Base-by-base conservation (phyloP, 2,113 vertebrate genomes). In the Riparia riparia region DNA sequence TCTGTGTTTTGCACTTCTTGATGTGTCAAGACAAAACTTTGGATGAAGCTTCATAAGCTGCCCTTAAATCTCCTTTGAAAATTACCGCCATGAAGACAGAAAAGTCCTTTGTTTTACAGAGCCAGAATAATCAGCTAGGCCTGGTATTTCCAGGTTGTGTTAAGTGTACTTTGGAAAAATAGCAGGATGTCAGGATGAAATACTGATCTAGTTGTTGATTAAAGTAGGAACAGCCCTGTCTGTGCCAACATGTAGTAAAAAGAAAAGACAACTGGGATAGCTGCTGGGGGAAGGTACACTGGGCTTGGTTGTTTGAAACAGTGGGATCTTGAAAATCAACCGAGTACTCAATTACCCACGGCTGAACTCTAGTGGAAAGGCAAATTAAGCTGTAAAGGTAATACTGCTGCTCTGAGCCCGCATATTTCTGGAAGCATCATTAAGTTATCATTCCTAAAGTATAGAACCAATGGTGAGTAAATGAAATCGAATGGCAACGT, bases 291-390 rank as follows among this genome's bases (percentile, higher is more conserved):
- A 66, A 77, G 39, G 28, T 47, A 26, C 0, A 1, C 41, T 60
- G 61, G 78, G 22, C 71, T 68, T 22, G 9, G 18, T 29, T 50
- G 61, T 79, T 64, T 71, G 65, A 79, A 84, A 51, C 47, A 92
- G 56, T 19, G 25, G n/a, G 37, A 69, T 82, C 49, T 54, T 71
- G 32, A 64, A 94, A 69, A 94, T 84, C 81, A 58, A 57, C 26
- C 70, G 42, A 0, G 2, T 70, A 39, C 54, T 73, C 29, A 66
- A 26, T 72, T 69, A 65, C 28, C 21, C 42, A 44, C 49, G 22
- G 68, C 53, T 58, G 78, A 93, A 34, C 34, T 63, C 64, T 71
- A 64, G 24, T 50, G 49, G 73, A 71, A 82, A 79, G 73, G 61
- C 10, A 86, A 72, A 76, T 86, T 42, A 53, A 49, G 53, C n/a